Evolutionary conservation across 2,888 invertebrate genomes (phyloP), one percentile per base, ranked within the genome.

Genomic region (Parnassius apollo): DNA sequence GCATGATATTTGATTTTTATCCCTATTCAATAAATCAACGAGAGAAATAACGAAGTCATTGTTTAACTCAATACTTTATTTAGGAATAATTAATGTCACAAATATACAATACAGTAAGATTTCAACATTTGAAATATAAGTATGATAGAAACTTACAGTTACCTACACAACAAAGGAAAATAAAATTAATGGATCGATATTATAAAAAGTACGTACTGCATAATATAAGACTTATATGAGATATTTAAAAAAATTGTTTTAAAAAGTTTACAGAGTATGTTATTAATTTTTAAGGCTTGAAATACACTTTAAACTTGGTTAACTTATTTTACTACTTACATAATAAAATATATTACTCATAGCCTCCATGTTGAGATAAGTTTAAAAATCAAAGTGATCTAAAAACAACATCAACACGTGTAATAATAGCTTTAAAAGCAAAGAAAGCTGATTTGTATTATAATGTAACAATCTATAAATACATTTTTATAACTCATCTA

Each of bases 11-110:
- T 80, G 71, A 70, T 75, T 74, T 76, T 54, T 45, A 52, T 9
- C 42, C 13, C 1, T 49, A 42, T 13, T 18, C 22, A 42, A 49
- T 13, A 13, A 49, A 49, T 18, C 3, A 49, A 35, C 9, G 2
- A 10, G 18, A 7, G 9, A 48, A 13, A 48, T 53, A 48, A 50
- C 11, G 4, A 49, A 42, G 11, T 3, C 49, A 51, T 51, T 12
- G 10, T 65, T 81, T 82, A 91, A 91, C 88, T 89, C 88, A 90
- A 86, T 90, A 83, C 82, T 88, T 88, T 90, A 91, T 88, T 88
- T 76, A 78, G 85, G 91, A 89, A 84, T 89, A 88, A 88, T 88
- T 74, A 88, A 84, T 85, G 75, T 85, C 81, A 81, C 80, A 71
- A 73, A 71, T 81, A 77, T 75, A 84, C 84, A 83, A 80, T 87